Evolutionary conservation across 1,140 invertebrate species (phyloP), one percentile per base, ranked within the genome.

Genomic region (Drosophila funebris): DNA sequence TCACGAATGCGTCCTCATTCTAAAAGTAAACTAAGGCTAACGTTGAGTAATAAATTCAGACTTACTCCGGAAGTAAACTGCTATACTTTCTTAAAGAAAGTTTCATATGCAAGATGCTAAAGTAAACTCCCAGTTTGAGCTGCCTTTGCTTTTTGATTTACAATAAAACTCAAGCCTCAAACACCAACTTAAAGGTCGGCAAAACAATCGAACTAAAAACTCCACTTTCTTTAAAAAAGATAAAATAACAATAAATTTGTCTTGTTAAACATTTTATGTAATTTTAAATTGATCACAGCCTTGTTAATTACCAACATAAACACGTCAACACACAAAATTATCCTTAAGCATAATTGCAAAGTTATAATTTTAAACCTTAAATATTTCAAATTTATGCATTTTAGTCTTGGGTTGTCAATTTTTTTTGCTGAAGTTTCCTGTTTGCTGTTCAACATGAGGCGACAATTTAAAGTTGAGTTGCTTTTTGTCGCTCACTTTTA

Each of bases 401-500:
- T 24, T 1, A 46, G 16, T 16, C 7, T 43, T 16, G 37, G 24
- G 8, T 36, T 33, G 50, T 36, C 8, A 48, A 31, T 22, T 29
- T 39, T 29, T n/a, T 39, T 29, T n/a, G 3, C 14, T 27, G 24
- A 60, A 61, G 36, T 46, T 61, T 52, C 44, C 31, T 33, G 24
- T 68, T 41, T 50, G 63, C 53, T 41, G 20, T 67, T 50, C 20
- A 61, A 33, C n/a, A 41, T 14, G 43, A 29, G 3, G 13, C 1
- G n/a, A 14, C 27, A 27, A 44, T 37, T 69, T 69, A 69, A 69
- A 68, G 27, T 43, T 18, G 46, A 68, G 24, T 52, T 61, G 43
- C 52, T 27, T 41, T 66, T 13, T 33, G 31, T 36, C n/a, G 31
- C 31, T 20, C 62, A 46, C 39, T 61, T 20, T 39, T 16, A 16